Percentiles rank a stretch among this genome's conserved stretches.
These are phyloP conservation scores for Morpho helenor DNA, from an alignment of 2,888 invertebrate species.

Conservation along the genomic window DNA sequence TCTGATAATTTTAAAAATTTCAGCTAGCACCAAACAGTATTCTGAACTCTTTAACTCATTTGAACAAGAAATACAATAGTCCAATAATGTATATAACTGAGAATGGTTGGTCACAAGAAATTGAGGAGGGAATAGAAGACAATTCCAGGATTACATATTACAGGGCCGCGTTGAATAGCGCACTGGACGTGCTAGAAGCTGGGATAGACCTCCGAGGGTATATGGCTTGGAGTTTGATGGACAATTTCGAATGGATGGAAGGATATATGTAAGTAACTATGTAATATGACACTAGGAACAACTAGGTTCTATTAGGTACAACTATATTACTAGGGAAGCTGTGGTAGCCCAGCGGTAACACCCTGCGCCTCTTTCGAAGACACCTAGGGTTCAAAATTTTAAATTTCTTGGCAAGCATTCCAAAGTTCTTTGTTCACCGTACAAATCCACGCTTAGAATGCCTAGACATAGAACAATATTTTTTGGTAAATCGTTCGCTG, in stretches of 20 bases:
- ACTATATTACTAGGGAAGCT: too few species aligned
- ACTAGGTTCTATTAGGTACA: too few species aligned
- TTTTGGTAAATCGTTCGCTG: too few species aligned
- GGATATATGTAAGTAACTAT: slow-evolving; percentile 71
- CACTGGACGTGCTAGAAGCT: slow-evolving; percentile 61
- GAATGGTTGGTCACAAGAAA: slow-evolving; percentile 74
- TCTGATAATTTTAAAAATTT: neutral
- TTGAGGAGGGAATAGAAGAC: slow-evolving; percentile 53
- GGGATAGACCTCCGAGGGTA: slow-evolving; percentile 73
- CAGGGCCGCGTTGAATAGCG: slow-evolving; percentile 58
- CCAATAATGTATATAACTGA: slow-evolving; percentile 80
- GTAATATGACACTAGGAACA: too few species aligned
- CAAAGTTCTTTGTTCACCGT: too few species aligned
- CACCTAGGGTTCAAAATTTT: too few species aligned
- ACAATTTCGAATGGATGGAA: slow-evolving; percentile 81
- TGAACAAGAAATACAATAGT: slow-evolving; percentile 68
- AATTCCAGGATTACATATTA: slow-evolving; percentile 61
- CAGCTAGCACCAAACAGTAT: slow-evolving; percentile 80
- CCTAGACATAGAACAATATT: too few species aligned
- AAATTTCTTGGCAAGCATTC: too few species aligned
- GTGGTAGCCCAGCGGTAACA: too few species aligned
- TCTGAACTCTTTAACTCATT: slow-evolving; percentile 68
- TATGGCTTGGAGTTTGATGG: slow-evolving; percentile 81
- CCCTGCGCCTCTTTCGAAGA: too few species aligned
- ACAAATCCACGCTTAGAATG: too few species aligned